Evolutionary conservation across 2,888 invertebrate species (phyloP).

Genomic region (Drosophila siamana): DNA sequence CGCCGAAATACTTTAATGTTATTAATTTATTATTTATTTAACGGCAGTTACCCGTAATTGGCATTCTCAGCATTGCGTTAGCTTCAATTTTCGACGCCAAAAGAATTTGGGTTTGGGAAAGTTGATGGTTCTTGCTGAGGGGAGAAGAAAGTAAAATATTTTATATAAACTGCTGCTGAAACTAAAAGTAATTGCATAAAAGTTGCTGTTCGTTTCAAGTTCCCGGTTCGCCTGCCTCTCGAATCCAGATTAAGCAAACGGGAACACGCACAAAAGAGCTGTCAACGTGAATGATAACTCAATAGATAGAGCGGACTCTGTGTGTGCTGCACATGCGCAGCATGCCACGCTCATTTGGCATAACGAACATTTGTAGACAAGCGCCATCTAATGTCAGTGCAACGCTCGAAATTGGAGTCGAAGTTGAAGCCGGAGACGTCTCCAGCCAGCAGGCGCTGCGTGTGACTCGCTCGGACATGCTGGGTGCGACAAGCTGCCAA

Average conservation of each 20-base stretch:
- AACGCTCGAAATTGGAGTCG: conserved; percentile 22
- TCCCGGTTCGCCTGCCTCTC: background rate
- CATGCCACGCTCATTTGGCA: conserved; percentile 49
- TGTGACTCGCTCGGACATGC: conserved; percentile 50
- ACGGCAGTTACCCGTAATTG: conserved; percentile 54
- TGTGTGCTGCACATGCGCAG: conserved; percentile 34
- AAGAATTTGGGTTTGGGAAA: conserved; percentile 12
- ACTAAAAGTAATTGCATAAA: background rate
- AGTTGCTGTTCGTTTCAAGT: background rate
- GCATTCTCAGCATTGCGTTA: conserved; percentile 34
- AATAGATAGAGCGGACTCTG: conserved; percentile 22
- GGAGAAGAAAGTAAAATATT: background rate
- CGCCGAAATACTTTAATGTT: conserved; percentile 67
- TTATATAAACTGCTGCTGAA: background rate
- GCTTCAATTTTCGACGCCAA: conserved; percentile 7
- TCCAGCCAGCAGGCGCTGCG: conserved; percentile 57
- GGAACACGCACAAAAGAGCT: conserved; percentile 5
- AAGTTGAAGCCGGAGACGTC: conserved; percentile 34
- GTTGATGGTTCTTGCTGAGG: too few species aligned
- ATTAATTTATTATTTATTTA: conserved; percentile 68
- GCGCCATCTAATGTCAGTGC: conserved; percentile 67
- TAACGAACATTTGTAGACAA: conserved; percentile 58
- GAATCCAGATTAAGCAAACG: conserved; percentile 7
- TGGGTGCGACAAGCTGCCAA: conserved; percentile 56
- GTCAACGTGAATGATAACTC: conserved; percentile 40